Evolutionary conservation across 2,797 vertebrate species (phyloP), one percentile per base, ranked within the genome.

Genomic region (Bryconaethiops microstoma): DNA sequence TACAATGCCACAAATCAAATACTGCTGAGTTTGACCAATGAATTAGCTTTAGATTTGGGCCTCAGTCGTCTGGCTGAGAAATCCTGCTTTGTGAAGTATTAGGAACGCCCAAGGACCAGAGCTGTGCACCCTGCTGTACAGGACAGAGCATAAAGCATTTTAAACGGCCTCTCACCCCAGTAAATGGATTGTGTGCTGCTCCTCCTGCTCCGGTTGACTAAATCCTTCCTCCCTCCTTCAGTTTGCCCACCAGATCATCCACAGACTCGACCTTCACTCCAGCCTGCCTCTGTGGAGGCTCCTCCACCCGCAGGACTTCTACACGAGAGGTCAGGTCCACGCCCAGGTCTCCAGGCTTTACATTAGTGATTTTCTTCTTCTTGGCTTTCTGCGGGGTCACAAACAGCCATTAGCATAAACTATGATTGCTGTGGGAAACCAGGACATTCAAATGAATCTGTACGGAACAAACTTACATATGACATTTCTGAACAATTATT

Each of bases 241-340:
- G 92, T 86, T 96, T 97, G 76, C 64, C 74, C 74, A 98, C 92
- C 25, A 98, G 94, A 83, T 97, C 96, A 0, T 94, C 94, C 0
- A 96, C 94, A 0, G 95, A 95, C 89, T 97, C 96, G 89, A 97
- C 96, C 84, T 96, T 97, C 76, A 96, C 75, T 0, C 97, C 96
- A 0, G 96, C 93, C 14, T 85, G 82, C 79, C 96, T 96, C 91
- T 96, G 94, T 0, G 96, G 92, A 0, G 96, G 97, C 74, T 97
- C 97, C 0, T 97, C 95, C 88, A 98, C 95, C 0, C 92, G 93
- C 63, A 97, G 5, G 72, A 95, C 91, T 64, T 95, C 92, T 83
- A 97, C 2, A 64, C 92, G 93, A 0, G 96, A 94, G 1, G 92
- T 89, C 48, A 96, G 67, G 35, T 97, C 95, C 86, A 98, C 94